phyloP scores from a whole-genome alignment of 2,797 vertebrate species.

The Buceros bicornis region DNA sequence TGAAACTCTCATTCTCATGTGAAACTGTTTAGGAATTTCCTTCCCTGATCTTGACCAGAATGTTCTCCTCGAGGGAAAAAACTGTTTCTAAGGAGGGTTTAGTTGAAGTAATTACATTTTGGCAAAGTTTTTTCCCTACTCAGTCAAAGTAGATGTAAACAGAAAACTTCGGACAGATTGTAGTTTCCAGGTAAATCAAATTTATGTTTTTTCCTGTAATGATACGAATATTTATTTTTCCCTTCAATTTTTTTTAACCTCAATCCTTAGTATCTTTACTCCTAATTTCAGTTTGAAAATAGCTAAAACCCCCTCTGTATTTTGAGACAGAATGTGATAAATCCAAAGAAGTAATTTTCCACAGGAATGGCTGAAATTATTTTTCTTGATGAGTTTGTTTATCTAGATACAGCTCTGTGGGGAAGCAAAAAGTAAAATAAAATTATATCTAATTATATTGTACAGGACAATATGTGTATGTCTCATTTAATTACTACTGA shows the following conservation, averaged over 20 bases:
- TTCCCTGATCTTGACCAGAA: neutral
- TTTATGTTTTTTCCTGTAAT: neutral
- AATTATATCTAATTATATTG: neutral
- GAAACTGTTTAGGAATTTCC: neutral
- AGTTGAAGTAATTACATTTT: neutral
- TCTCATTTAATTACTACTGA: neutral
- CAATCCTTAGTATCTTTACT: neutral
- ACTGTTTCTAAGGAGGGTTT: neutral
- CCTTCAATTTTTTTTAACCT: neutral
- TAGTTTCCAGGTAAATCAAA: neutral
- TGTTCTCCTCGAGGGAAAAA: neutral
- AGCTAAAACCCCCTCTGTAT: accelerated
- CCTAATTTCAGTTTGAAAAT: neutral
- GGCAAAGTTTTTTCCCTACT: neutral
- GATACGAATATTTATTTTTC: neutral
- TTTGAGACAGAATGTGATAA: neutral
- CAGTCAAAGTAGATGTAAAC: neutral
- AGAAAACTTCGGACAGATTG: neutral
- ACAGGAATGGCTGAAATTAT: neutral
- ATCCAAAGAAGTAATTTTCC: neutral
- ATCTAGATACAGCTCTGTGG: neutral
- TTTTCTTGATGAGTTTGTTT: neutral
- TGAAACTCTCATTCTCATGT: accelerated
- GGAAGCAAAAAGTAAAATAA: neutral
- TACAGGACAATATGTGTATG: neutral